phyloP scores from a whole-genome alignment of 2,113 vertebrate genomes.

The Grallaria varia region DNA sequence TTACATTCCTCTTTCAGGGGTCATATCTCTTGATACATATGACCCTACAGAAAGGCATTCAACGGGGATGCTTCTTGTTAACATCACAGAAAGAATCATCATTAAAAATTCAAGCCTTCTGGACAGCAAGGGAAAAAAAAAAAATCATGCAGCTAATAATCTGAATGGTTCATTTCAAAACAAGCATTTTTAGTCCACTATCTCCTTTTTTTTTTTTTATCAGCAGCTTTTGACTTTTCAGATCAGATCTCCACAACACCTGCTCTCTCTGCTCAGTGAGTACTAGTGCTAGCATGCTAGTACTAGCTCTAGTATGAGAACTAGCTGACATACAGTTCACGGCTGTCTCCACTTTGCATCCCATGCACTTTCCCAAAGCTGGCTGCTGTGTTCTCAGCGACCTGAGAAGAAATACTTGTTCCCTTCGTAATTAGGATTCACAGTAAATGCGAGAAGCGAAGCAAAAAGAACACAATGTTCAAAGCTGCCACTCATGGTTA shows the following conservation, averaged over 20 bases:
- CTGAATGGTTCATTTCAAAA: not conserved
- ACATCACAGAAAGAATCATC: not conserved
- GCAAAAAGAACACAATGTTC: constrained; percentile 74
- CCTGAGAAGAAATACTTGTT: constrained; percentile 60
- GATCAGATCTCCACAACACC: not conserved
- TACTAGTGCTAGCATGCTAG: not conserved
- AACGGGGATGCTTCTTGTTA: not conserved
- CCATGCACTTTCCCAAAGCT: constrained; percentile 19
- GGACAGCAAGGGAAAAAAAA: not conserved
- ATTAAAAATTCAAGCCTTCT: not conserved
- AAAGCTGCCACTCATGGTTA: constrained; percentile 72
- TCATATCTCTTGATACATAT: not conserved
- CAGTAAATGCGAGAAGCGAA: constrained; percentile 69
- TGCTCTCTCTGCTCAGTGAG: not conserved
- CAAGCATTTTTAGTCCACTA: not conserved
- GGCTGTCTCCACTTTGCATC: not conserved
- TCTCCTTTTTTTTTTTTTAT: not conserved
- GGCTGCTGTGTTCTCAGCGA: not conserved
- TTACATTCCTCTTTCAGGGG: not conserved
- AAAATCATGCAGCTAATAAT: not conserved
- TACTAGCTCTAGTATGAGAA: not conserved
- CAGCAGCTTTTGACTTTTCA: not conserved
- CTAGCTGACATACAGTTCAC: not conserved
- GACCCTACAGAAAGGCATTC: not conserved
- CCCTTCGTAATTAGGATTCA: constrained; percentile 69